phyloP scores from a whole-genome alignment of 1,140 invertebrate genomes.

The Protaetia brevitarsis region DNA sequence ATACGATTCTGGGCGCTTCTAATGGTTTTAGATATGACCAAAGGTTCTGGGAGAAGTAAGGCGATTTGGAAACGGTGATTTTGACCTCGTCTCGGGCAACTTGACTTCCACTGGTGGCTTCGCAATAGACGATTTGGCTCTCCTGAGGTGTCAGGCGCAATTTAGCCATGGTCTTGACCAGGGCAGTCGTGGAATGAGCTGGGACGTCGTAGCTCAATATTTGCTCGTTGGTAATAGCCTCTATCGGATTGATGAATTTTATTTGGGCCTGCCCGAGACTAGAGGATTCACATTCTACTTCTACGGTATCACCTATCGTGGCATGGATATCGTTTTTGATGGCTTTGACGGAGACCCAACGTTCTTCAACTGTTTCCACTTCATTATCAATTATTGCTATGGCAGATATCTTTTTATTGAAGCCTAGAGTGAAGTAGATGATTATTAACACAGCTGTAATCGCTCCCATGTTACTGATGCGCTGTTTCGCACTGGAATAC shows the following conservation, averaged over 20 bases:
- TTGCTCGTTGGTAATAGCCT: not conserved
- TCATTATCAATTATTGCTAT: not conserved
- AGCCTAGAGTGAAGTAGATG: not conserved
- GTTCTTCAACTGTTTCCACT: not conserved
- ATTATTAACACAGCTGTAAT: too few species aligned
- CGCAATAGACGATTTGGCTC: constrained; percentile 63
- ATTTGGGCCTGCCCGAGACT: constrained; percentile 61
- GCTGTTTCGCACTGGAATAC: too few species aligned
- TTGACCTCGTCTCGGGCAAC: constrained; percentile 54
- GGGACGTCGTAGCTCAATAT: too few species aligned
- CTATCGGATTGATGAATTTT: constrained; percentile 58
- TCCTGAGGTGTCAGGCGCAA: constrained; percentile 56
- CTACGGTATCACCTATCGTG: constrained; percentile 51
- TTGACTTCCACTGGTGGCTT: constrained; percentile 61
- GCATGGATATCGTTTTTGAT: constrained; percentile 41
- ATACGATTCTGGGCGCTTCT: constrained; percentile 50
- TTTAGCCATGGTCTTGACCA: constrained; percentile 62
- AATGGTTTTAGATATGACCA: not conserved
- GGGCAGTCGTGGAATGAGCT: constrained; percentile 48
- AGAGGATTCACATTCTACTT: constrained; percentile 65
- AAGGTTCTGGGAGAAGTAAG: not conserved
- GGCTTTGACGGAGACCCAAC: not conserved
- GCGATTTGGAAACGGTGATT: constrained; percentile 46
- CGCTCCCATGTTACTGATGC: too few species aligned
- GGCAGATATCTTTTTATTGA: not conserved